phyloP scores from a whole-genome alignment of 2,888 invertebrate species.

The Troides aeacus region DNA sequence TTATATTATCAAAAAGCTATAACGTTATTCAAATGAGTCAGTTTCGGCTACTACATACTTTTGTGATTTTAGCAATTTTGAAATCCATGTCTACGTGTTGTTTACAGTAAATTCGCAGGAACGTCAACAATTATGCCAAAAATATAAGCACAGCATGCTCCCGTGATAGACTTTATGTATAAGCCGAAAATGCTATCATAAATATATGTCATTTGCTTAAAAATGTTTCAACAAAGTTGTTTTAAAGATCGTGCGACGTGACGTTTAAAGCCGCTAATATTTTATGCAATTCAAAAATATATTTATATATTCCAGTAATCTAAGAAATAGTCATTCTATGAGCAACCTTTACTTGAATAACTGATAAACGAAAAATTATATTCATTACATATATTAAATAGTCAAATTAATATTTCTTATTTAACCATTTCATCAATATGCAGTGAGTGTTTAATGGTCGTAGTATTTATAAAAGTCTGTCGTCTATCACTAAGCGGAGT shows the following conservation, averaged over 20 bases:
- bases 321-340: no score
- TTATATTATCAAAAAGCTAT: no score
- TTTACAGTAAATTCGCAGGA: not conserved
- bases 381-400: not conserved
- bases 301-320: no score
- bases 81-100: not conserved
- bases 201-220: no score
- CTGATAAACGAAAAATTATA: not conserved
- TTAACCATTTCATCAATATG: not conserved
- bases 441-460: not conserved
- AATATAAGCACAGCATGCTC: no score
- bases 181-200: no score
- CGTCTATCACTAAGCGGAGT: conserved; percentile 13
- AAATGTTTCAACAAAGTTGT: no score
- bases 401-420: not conserved
- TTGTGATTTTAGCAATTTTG: not conserved
- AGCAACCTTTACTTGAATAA: not conserved
- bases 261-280: not conserved
- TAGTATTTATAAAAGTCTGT: conserved; percentile 14
- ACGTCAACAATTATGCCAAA: not conserved
- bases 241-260: no score
- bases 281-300: not conserved
- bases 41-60: not conserved
- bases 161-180: no score
- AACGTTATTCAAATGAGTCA: not conserved